Base-by-base conservation (phyloP, 23 tunicate genomes). In the Halocynthia aurantium region DNA sequence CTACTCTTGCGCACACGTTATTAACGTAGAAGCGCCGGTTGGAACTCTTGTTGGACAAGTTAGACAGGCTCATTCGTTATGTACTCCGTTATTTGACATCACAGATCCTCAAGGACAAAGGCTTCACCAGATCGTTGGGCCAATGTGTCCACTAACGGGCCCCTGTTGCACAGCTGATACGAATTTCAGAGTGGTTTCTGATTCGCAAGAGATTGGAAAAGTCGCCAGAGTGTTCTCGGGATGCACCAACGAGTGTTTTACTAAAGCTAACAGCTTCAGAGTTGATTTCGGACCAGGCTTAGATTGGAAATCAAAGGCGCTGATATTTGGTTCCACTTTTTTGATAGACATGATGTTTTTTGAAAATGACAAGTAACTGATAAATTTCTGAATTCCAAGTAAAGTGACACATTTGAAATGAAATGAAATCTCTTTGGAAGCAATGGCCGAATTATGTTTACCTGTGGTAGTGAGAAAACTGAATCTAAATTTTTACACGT, bases 321-420 rank as follows among this genome's bases (percentile, higher is more conserved):
- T 74, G 15, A 55, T 74, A 12, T 52, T 74, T 6, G 20, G 64
- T 0, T 62, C 78, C 8, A 54, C 78, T 20, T 74, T 53, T n/a
- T 64, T 74, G 8, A 53, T 74, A 20, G 78, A 74, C 64, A 74
- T 74, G 78, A 74, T 74, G 78, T 74, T 74, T 49, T 74, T 74
- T 54, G 78, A 74, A n/a, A 62, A 74, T 56, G 78, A 74, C 56
- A 53, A 74, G 56, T 74, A 54, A 74, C 44, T 31, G n/a, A n/a
- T n/a, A n/a, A n/a, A n/a, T n/a, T 31, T 31, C 44, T 0, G 44
- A 31, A 31, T 31, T 31, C 44, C 44, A 31, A 31, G 44, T 31
- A 0, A 31, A 31, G 44, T 31, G 44, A 4, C 44, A 31, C 1
- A 31, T 31, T 31, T 31, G 4, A 31, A 31, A 31, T 31, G 4